phyloP scores from a whole-genome alignment of 2,797 vertebrate species.

The Scyliorhinus canicula region DNA sequence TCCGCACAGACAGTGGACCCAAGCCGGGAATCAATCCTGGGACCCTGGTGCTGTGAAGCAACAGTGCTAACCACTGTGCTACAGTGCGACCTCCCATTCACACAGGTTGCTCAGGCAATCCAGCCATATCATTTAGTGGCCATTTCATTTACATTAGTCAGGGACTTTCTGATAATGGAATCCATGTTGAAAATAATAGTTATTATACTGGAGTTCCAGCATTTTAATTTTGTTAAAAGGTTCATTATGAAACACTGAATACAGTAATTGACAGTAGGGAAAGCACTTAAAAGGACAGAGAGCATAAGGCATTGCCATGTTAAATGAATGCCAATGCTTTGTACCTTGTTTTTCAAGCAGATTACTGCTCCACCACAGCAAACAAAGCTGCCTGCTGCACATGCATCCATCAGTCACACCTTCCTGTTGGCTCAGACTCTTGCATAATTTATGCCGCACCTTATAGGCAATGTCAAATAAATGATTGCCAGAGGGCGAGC shows the following conservation, averaged over 20 bases:
- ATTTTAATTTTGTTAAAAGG: neutral
- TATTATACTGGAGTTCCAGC: neutral
- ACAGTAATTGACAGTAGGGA: neutral
- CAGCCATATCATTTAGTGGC: neutral
- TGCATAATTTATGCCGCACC: neutral
- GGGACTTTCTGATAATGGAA: neutral
- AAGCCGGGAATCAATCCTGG: no score
- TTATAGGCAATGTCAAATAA: slow-evolving; percentile 12
- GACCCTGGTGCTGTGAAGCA: no score
- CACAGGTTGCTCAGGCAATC: neutral
- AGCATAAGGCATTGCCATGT: slow-evolving; percentile 14
- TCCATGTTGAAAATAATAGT: neutral
- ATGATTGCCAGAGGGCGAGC: neutral
- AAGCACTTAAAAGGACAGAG: neutral
- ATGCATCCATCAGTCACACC: neutral
- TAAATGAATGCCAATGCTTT: neutral
- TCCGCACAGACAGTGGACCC: no score
- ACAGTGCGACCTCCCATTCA: neutral
- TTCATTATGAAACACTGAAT: slow-evolving; percentile 25
- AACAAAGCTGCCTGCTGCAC: neutral
- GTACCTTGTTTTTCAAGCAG: neutral
- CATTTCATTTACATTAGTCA: neutral
- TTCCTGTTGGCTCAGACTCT: neutral
- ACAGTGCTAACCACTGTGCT: no score
- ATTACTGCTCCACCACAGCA: neutral